Evolutionary conservation across 2,797 vertebrate species (phyloP).

Genomic region (Falco novaeseelandiae): DNA sequence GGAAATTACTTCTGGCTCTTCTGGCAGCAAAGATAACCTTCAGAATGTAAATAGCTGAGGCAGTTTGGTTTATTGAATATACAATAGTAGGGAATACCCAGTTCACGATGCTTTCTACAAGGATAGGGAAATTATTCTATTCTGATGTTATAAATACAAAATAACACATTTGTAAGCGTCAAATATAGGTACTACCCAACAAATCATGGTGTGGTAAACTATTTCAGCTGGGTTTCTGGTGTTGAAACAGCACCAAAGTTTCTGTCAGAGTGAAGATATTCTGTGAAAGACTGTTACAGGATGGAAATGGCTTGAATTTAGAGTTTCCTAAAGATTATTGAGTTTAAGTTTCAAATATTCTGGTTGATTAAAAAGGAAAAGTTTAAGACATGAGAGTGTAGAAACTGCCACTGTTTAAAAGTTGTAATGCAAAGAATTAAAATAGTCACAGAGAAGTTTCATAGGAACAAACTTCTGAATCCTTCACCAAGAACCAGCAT

Average conservation of each 20-base stretch:
- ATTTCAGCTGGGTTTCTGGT: not conserved
- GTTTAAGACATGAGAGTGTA: not conserved
- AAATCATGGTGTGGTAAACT: not conserved
- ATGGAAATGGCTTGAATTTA: not conserved
- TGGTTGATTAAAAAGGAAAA: not conserved
- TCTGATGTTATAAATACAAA: not conserved
- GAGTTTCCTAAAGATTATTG: not conserved
- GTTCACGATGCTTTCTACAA: not conserved
- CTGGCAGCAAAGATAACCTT: constrained; percentile 49
- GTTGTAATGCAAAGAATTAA: not conserved
- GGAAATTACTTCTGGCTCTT: constrained; percentile 26
- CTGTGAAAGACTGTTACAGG: not conserved
- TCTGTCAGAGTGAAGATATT: not conserved
- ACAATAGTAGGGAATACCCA: not conserved
- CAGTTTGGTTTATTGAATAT: not conserved
- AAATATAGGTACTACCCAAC: not conserved
- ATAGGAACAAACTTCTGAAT: not conserved
- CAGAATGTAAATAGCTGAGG: constrained; percentile 21
- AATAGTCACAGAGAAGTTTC: not conserved
- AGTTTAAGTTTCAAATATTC: not conserved
- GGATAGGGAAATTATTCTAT: not conserved
- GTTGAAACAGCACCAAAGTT: not conserved
- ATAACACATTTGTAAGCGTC: not conserved
- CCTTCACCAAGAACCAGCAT: not conserved
- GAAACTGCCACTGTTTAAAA: not conserved